These are phyloP conservation scores for Bactericera cockerelli DNA, from an alignment of 1,140 invertebrate genomes.

Conservation along the genomic window DNA sequence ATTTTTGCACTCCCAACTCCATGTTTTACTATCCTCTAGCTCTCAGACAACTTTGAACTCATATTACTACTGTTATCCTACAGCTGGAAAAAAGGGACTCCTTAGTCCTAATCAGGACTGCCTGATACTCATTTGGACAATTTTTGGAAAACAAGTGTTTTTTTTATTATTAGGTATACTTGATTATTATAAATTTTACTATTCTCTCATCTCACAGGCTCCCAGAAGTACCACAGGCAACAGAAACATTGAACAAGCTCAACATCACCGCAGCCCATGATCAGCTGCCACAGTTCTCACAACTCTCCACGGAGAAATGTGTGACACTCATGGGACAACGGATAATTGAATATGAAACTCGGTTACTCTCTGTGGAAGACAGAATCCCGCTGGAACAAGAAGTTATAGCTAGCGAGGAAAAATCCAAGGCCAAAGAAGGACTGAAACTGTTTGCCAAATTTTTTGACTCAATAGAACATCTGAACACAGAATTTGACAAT, in stretches of 20 bases:
- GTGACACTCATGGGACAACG: conserved; percentile 64
- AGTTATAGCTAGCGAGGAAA: conserved; percentile 45
- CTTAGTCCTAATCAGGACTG: too few species aligned
- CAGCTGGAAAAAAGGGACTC: too few species aligned
- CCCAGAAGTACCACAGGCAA: conserved; percentile 69
- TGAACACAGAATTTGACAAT: conserved; percentile 1
- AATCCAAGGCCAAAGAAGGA: conserved; percentile 29
- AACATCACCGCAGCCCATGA: conserved; percentile 51
- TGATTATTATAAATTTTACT: not conserved
- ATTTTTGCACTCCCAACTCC: too few species aligned
- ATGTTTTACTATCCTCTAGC: too few species aligned
- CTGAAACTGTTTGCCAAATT: conserved; percentile 7
- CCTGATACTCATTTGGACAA: not conserved
- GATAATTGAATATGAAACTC: conserved; percentile 57
- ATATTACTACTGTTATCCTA: not conserved
- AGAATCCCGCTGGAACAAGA: conserved; percentile 31
- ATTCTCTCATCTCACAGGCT: conserved; percentile 41
- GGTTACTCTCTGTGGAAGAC: not conserved
- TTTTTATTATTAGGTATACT: not conserved
- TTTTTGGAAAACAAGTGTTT: not conserved
- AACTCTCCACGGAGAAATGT: conserved; percentile 66
- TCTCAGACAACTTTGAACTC: too few species aligned
- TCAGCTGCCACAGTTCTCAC: conserved; percentile 61
- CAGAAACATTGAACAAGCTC: conserved; percentile 41
- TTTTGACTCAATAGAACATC: not conserved